Conservation (phyloP, 2,888 invertebrate genomes). For the Polietes domitor region DNA sequence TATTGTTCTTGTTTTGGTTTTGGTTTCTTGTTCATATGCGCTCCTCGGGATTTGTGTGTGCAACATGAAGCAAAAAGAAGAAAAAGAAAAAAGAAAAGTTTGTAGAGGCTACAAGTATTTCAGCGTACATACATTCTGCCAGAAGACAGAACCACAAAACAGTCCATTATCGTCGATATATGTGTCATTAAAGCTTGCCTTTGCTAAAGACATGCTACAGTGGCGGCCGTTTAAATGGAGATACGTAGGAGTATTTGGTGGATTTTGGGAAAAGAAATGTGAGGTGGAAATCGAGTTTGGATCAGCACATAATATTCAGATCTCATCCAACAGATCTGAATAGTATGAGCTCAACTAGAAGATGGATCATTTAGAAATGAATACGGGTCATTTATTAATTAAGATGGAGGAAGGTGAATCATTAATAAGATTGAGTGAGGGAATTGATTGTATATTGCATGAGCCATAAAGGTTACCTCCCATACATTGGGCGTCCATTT, state of each 20-base stretch:
- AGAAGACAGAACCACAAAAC: constrained; percentile 9
- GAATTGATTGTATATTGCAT: no score
- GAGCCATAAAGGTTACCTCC: no score
- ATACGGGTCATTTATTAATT: no score
- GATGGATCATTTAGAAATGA: no score
- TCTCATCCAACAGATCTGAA: no score
- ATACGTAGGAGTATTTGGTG: background rate
- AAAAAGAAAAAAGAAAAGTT: background rate
- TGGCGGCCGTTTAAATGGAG: background rate
- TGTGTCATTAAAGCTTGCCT: constrained; percentile 17
- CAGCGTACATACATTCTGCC: background rate
- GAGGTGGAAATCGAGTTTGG: no score
- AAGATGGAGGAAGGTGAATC: no score
- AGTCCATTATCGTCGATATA: constrained; percentile 5
- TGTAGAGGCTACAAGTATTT: background rate
- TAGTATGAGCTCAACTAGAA: no score
- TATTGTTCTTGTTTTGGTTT: constrained; percentile 18
- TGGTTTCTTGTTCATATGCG: constrained; percentile 10
- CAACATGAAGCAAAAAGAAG: background rate
- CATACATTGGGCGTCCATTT: no score
- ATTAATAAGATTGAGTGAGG: no score
- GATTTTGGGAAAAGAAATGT: no score
- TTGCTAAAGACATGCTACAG: background rate
- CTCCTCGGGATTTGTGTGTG: background rate
- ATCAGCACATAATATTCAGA: no score